phyloP scores from a whole-genome alignment of 2,888 invertebrate genomes.

The Dynastes grantii region DNA sequence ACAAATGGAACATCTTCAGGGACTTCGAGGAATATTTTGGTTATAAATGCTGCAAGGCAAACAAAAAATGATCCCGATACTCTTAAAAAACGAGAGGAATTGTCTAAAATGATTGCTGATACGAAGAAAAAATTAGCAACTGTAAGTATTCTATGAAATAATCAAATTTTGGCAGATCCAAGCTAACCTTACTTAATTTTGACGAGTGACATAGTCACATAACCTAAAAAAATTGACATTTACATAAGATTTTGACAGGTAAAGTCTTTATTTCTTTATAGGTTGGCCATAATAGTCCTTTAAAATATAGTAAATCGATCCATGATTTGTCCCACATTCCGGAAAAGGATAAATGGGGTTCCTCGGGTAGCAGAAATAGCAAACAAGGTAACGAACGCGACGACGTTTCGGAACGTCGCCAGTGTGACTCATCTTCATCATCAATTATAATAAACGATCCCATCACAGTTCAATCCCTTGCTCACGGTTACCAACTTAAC shows the following conservation, averaged over 20 bases:
- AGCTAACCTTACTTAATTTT: too few relatives aligned
- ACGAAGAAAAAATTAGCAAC: constrained; percentile 90
- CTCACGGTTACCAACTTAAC: constrained; percentile 56
- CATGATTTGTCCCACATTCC: constrained; percentile 85
- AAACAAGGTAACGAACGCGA: constrained; percentile 59
- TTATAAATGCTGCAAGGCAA: constrained; percentile 74
- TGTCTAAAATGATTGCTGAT: constrained; percentile 87
- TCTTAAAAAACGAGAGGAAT: constrained; percentile 81
- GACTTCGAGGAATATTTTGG: constrained; percentile 70
- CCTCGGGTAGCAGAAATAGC: constrained; percentile 49
- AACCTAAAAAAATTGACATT: not conserved
- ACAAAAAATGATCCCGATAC: constrained; percentile 78
- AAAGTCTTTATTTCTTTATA: constrained; percentile 64
- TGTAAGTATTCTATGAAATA: constrained; percentile 74
- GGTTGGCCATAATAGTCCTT: constrained; percentile 85
- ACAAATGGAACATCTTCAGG: constrained; percentile 59
- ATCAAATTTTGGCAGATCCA: too few relatives aligned
- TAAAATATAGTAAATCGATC: constrained; percentile 90
- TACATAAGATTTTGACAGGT: too few relatives aligned
- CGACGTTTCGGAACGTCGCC: not conserved
- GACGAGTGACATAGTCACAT: too few relatives aligned
- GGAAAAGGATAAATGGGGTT: constrained; percentile 70
- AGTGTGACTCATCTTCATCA: constrained; percentile 45
- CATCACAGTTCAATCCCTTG: constrained; percentile 47
- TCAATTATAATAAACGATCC: constrained; percentile 11